Evolutionary conservation across 2,888 invertebrate genomes (phyloP).

Genomic region (Apamea sordens): DNA sequence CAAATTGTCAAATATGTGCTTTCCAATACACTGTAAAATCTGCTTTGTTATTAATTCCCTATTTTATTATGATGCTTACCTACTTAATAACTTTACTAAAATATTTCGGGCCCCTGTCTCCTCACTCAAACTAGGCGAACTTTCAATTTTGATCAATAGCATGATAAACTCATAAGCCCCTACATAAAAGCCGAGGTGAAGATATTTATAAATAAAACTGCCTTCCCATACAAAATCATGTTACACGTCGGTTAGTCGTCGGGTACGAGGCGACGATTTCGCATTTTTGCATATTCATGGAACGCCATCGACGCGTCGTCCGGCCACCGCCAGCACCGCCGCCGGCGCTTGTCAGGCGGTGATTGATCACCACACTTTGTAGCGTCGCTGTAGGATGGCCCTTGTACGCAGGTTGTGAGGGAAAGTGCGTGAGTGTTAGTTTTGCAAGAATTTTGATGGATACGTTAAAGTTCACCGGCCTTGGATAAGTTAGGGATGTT

Average conservation of each 20-base stretch:
- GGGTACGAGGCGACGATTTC: constrained; percentile 52
- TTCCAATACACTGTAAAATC: neutral
- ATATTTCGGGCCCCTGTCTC: neutral
- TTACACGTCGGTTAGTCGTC: constrained; percentile 47
- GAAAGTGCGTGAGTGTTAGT: constrained; percentile 39
- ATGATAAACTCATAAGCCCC: neutral
- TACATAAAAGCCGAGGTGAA: neutral
- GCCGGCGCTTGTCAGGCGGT: constrained; percentile 51
- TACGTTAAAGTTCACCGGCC: constrained; percentile 19
- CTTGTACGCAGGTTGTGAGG: constrained; percentile 28
- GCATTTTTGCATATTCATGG: constrained; percentile 70
- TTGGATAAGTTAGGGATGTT: neutral
- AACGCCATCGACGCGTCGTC: constrained; percentile 50
- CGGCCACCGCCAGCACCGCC: constrained; percentile 19
- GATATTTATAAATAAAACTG: constrained; percentile 39
- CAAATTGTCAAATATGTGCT: neutral
- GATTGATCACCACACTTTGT: constrained; percentile 62
- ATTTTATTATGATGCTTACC: constrained; percentile 12
- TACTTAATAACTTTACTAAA: neutral
- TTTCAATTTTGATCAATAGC: neutral
- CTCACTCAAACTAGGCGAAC: neutral
- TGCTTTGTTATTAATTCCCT: neutral
- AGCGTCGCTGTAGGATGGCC: constrained; percentile 41
- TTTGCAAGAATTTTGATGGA: constrained; percentile 47
- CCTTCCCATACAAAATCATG: constrained; percentile 34